Base-by-base conservation (phyloP, 1,140 invertebrate genomes). In the Rhyacophila brunnea region DNA sequence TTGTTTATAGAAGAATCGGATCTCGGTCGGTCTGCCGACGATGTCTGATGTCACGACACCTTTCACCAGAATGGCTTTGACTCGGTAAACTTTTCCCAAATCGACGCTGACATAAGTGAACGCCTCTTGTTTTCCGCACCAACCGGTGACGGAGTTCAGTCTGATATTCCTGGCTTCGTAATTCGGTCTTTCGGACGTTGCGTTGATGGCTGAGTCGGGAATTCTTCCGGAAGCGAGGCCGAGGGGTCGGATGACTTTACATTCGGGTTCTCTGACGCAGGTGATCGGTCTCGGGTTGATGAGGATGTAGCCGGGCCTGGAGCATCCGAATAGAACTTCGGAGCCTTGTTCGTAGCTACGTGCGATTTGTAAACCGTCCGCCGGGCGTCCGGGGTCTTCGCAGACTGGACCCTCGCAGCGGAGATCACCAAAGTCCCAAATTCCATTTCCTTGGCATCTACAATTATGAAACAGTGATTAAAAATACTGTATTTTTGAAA, bases 351-450 rank as follows among this genome's bases (percentile, higher is more conserved):
- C 95, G 68, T 97, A 98, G 65, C 93, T 96, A 61, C 87, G 84
- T 0, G 95, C 86, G 34, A 92, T 74, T 80, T 97, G 95, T 54
- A 83, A 82, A 15, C 95, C 95, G 80, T 96, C 95, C 55, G 90
- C 87, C 1, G 96, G 95, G 66, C 93, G 82, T 1, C 95, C 93
- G 1, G 96, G 96, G 80, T 98, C 95, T 73, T 92, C 87, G 72
- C 95, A 98, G 1, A 96, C 93, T 15, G 94, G 93, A 53, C 94
- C 95, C 81, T 97, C 94, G 70, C 96, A 99, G 44, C 93, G 82
- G 13, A 99, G 79, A 74, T 97, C 93, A 7, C 95, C 95, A 75
- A 98, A 96, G 77, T 98, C 96, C 96, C 96, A 98, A 47, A 93
- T 88, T 6, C 92, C 93, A 71, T 95, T 94, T 1, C 87, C 87